These are phyloP conservation scores for Apotomis betuletana DNA, from an alignment of 2,888 invertebrate species.

Conservation along the genomic window DNA sequence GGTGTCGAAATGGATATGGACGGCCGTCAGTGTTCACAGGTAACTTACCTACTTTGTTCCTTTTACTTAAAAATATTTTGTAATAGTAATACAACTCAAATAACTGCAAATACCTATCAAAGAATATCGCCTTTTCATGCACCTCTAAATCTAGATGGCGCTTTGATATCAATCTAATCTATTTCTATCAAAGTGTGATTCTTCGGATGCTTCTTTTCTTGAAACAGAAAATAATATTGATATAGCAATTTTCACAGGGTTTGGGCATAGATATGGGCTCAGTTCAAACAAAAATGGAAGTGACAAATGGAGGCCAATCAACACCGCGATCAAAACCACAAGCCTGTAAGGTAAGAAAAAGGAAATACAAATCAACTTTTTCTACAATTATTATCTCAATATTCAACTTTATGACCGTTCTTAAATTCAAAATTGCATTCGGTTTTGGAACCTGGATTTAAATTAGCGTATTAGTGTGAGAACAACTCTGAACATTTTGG, in stretches of 20 bases:
- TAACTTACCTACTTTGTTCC: slow-evolving; percentile 44
- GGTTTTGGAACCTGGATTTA: neutral
- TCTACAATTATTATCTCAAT: no score
- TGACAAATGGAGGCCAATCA: slow-evolving; percentile 70
- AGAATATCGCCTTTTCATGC: no score
- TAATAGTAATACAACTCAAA: no score
- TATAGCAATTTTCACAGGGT: slow-evolving; percentile 57
- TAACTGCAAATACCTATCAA: no score
- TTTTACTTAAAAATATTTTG: no score
- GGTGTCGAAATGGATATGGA: slow-evolving; percentile 81
- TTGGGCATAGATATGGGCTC: slow-evolving; percentile 79
- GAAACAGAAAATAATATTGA: neutral
- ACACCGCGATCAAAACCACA: slow-evolving; percentile 87
- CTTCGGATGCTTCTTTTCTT: no score
- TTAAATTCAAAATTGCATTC: no score
- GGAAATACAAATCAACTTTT: neutral
- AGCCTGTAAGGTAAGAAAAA: slow-evolving; percentile 85
- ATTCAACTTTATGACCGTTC: no score
- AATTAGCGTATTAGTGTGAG: neutral
- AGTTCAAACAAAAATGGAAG: slow-evolving; percentile 80
- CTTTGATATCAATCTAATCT: no score
- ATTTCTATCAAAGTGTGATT: no score
- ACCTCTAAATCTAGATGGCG: no score
- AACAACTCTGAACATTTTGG: neutral
- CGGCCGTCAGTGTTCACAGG: slow-evolving; percentile 78